A percentile compares a stretch with the other conserved stretches of the same genome.
These are phyloP conservation scores for Drosophila equinoxialis DNA, from an alignment of 1,140 invertebrate species.

Conservation along the genomic window DNA sequence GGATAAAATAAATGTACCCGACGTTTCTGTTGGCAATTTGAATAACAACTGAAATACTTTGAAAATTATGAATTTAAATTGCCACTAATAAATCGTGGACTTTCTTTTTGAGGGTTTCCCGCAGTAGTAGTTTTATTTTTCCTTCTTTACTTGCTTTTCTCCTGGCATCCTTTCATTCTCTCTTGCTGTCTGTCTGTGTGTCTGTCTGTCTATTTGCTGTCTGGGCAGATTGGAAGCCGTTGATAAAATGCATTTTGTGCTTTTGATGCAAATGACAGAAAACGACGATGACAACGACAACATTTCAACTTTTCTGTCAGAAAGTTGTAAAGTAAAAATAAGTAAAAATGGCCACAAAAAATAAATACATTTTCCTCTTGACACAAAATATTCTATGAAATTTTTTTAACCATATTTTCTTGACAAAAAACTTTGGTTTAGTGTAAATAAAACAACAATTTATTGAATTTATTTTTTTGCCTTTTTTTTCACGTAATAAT, in stretches of 20 bases:
- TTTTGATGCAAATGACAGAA: conserved; percentile 50
- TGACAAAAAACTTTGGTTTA: conserved; percentile 11
- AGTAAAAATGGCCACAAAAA: conserved; percentile 44
- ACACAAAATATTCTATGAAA: neutral
- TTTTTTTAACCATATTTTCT: neutral
- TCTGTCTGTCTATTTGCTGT: conserved; percentile 33
- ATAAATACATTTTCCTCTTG: neutral
- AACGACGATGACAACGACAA: conserved; percentile 35
- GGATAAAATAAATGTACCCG: neutral
- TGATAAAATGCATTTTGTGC: conserved; percentile 72
- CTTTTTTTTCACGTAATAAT: neutral
- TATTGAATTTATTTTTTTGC: neutral
- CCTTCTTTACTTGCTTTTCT: conserved; percentile 34
- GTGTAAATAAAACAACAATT: neutral
- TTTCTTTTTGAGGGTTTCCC: neutral
- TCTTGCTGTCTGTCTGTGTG: neutral
- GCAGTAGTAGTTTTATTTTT: conserved; percentile 44
- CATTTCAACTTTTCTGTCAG: conserved; percentile 46
- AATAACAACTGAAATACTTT: conserved; percentile 43
- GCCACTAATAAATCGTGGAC: conserved; percentile 66
- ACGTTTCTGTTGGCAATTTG: conserved; percentile 46
- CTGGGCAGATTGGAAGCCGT: conserved; percentile 54
- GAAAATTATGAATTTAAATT: conserved; percentile 78
- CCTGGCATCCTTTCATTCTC: conserved; percentile 27
- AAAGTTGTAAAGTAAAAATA: conserved; percentile 49